These are phyloP conservation scores for Nothocercus nigrocapillus DNA, from an alignment of 2,113 vertebrate species.

Conservation along the genomic window DNA sequence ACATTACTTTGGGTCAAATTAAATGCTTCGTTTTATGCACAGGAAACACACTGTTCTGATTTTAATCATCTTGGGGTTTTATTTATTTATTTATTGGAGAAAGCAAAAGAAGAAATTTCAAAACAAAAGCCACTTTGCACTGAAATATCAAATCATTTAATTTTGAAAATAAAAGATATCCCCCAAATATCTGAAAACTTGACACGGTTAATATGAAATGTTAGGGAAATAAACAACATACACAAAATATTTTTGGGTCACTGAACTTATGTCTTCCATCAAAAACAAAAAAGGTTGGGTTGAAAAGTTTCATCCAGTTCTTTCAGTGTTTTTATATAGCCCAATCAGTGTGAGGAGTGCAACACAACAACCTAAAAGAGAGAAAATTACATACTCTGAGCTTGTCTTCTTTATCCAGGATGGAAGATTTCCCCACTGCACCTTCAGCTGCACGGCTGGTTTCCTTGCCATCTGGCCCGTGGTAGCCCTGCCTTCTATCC, in stretches of 20 bases:
- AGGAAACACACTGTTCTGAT: not conserved
- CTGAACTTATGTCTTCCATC: not conserved
- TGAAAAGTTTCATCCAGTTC: not conserved
- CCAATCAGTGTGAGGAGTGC: rapidly evolving
- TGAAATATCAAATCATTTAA: not conserved
- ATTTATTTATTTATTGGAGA: not conserved
- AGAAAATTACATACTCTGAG: not conserved
- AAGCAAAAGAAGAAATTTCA: not conserved
- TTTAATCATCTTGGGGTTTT: not conserved
- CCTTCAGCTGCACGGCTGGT: slow-evolving; percentile 75
- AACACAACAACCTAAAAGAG: not conserved
- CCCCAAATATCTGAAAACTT: no score
- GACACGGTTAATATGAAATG: not conserved
- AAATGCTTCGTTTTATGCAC: not conserved
- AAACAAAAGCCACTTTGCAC: not conserved
- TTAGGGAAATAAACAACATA: not conserved
- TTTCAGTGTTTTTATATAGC: not conserved
- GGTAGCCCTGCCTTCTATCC: slow-evolving; percentile 57
- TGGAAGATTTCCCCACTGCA: slow-evolving; percentile 75
- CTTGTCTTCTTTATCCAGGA: slow-evolving; percentile 27
- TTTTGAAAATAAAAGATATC: not conserved
- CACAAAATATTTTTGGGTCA: not conserved
- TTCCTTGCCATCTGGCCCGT: slow-evolving; percentile 66
- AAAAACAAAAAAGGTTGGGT: not conserved
- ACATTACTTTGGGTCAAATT: not conserved